Evolutionary conservation across 2,113 vertebrate species (phyloP).

Genomic region (Enhydra lutris): DNA sequence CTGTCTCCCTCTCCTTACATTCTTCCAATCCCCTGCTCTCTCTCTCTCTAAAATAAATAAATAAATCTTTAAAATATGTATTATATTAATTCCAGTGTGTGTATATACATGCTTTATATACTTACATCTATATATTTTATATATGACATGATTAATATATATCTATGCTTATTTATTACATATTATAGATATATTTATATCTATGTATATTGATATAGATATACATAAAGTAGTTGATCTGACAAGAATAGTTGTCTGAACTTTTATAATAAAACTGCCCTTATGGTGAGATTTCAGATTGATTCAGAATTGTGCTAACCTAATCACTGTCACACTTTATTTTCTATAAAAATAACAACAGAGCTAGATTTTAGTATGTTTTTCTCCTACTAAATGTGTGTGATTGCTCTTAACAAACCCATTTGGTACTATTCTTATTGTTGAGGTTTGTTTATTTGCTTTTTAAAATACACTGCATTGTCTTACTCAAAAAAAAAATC

Average conservation of each 20-base stretch:
- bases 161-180: background rate
- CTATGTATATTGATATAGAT: background rate
- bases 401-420: slow-evolving; percentile 34
- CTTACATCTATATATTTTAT: background rate
- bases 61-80: background rate
- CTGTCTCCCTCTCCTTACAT: background rate
- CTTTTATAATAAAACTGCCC: background rate
- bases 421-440: slow-evolving; percentile 42
- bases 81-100: background rate
- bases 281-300: background rate
- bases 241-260: background rate
- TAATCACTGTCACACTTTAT: background rate
- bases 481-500: background rate
- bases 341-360: slow-evolving; percentile 31
- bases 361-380: background rate
- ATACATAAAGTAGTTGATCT: background rate
- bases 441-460: slow-evolving; percentile 52
- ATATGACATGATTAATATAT: background rate
- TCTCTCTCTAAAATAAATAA: background rate
- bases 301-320: background rate
- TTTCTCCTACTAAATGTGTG: slow-evolving; percentile 14
- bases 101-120: background rate
- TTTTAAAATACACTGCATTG: slow-evolving; percentile 61
- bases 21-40: background rate
- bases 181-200: background rate